Evolutionary conservation across 2,797 vertebrate species (phyloP), one percentile per base, ranked within the genome.

Genomic region (Enteromius unitaeniatus): DNA sequence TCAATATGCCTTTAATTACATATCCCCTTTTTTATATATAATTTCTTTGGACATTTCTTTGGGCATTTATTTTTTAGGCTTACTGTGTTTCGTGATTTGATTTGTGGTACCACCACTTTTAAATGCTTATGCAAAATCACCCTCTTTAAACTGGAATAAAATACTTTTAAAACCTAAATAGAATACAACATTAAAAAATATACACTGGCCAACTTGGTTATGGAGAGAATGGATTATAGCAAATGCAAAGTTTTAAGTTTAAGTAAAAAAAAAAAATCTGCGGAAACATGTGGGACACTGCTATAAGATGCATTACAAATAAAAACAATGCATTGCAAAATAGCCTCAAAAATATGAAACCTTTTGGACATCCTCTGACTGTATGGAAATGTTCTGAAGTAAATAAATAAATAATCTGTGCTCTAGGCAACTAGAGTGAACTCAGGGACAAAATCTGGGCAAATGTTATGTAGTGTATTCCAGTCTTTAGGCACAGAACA

Each of bases 401-500:
- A 4, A 45, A 45, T 45, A 45, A 45, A 45, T 45, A 68, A 42
- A 14, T 10, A 34, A 17, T 53, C 47, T 14, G 10, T 14, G 72
- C 11, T 13, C 3, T 55, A 37, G 49, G 11, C 49, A 75, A 21
- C 26, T 51, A 31, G 26, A 5, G 3, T 73, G 14, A 40, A 14
- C 23, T 49, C 15, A 10, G 42, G 1, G 42, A 45, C 23, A 72
- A 72, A 28, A 72, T 72, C 73, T 37, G 31, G 51, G 6, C 73
- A 75, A 75, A 75, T 37, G 72, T 55, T 14, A 51, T 6, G 28
- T n/a, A 60, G 34, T 17, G 4, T 10, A 60, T 76, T 42, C 34
- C 37, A 76, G 34, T 8, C n/a, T 60, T 47, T 81, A 70, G 53
- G 74, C 76, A n/a, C 17, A 49, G 47, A 65, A 60, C 26, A 3